Conservation (phyloP, 1,140 invertebrate species). For the Pogonognathellus flavescens region DNA sequence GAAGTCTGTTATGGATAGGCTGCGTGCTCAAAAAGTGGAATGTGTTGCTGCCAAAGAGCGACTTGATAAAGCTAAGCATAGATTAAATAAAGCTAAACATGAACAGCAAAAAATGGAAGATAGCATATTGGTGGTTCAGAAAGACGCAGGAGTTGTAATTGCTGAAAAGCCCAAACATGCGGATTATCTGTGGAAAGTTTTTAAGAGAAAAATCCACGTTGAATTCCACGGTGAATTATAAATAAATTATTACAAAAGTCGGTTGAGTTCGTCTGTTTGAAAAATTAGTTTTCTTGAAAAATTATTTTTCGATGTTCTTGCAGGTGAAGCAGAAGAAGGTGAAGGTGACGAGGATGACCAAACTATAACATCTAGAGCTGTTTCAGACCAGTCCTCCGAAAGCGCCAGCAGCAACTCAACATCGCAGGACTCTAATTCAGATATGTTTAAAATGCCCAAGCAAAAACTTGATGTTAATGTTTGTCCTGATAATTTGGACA, state of each 20-base stretch:
- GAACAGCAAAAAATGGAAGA: constrained; percentile 54
- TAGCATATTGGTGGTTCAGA: constrained; percentile 42
- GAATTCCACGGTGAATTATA: background rate
- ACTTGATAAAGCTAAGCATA: constrained; percentile 54
- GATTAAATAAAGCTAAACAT: constrained; percentile 11
- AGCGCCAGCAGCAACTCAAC: constrained; percentile 54
- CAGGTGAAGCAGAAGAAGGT: background rate
- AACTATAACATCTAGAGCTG: background rate
- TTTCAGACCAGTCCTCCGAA: background rate
- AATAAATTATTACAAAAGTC: no score
- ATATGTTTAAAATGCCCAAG: constrained; percentile 59
- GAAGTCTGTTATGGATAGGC: constrained; percentile 56
- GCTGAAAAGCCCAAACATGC: constrained; percentile 55
- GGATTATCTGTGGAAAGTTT: constrained; percentile 63
- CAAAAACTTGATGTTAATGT: constrained; percentile 57
- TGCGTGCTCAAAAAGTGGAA: constrained; percentile 58
- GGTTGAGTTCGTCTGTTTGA: no score
- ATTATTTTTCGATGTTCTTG: no score
- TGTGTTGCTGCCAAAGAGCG: constrained; percentile 48
- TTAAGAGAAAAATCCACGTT: constrained; percentile 53
- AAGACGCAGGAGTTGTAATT: constrained; percentile 56
- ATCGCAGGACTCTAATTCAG: constrained; percentile 56
- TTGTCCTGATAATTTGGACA: constrained; percentile 64
- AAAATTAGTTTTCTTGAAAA: no score
- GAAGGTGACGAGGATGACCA: constrained; percentile 30